These are phyloP conservation scores for Emys orbicularis DNA, from an alignment of 2,797 vertebrate genomes.

Conservation along the genomic window DNA sequence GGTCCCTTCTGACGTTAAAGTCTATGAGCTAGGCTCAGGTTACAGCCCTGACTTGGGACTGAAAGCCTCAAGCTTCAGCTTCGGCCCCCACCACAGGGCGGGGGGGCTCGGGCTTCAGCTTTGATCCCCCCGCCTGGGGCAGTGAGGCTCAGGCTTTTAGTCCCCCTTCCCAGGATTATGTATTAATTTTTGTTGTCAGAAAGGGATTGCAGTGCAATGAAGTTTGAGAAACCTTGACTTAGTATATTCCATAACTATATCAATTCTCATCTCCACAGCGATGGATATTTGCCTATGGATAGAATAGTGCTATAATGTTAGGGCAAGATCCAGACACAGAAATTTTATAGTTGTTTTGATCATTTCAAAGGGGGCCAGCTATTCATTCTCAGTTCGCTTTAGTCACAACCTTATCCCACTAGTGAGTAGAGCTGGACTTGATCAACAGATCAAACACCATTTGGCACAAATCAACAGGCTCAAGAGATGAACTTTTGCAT, in stretches of 20 bases:
- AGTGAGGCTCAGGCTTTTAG: too few relatives aligned
- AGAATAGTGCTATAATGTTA: background rate
- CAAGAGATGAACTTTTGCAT: background rate
- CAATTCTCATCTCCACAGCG: background rate
- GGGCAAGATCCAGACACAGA: background rate
- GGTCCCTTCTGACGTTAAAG: too few relatives aligned
- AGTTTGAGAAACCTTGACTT: background rate
- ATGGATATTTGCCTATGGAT: background rate
- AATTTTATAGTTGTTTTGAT: background rate
- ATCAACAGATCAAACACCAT: background rate
- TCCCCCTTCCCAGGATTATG: too few relatives aligned
- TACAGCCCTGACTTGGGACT: too few relatives aligned
- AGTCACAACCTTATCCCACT: background rate
- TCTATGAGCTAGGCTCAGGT: too few relatives aligned
- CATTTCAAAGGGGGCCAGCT: background rate
- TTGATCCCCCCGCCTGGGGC: too few relatives aligned
- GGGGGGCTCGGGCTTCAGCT: too few relatives aligned
- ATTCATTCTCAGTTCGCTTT: background rate
- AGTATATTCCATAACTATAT: background rate
- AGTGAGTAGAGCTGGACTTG: accelerated
- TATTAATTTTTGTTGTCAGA: too few relatives aligned
- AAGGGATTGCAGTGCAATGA: too few relatives aligned
- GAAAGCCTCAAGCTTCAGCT: too few relatives aligned
- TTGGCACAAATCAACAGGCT: background rate
- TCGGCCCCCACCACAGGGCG: too few relatives aligned